Evolutionary conservation across 2,888 invertebrate species (phyloP).

Genomic region (Limnephilus marmoratus): DNA sequence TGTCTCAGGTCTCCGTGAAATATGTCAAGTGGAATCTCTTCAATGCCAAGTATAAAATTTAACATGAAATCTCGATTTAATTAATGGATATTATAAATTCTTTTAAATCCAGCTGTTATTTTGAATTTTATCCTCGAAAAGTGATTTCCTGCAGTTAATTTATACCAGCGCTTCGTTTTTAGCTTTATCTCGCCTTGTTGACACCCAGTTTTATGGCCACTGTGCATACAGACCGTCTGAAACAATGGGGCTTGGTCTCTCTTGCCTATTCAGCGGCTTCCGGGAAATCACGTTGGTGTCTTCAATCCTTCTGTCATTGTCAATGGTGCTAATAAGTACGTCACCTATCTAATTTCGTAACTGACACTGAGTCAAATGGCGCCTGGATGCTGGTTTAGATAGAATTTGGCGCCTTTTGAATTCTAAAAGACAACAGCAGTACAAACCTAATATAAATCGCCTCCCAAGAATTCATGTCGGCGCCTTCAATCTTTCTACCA

Average conservation of each 20-base stretch:
- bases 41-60: neutral
- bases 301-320: neutral
- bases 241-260: neutral
- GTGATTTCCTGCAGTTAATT: neutral
- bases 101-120: conserved; percentile 2
- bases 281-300: neutral
- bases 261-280: neutral
- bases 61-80: neutral
- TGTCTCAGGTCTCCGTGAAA: neutral
- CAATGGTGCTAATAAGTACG: neutral
- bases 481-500: neutral
- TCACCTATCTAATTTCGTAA: neutral
- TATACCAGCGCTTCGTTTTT: neutral
- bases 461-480: neutral
- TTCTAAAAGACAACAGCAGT: neutral
- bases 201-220: neutral
- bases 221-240: neutral
- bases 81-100: neutral
- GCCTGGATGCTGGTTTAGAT: neutral
- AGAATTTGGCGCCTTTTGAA: neutral
- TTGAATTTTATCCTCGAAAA: neutral
- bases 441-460: no score
- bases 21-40: neutral
- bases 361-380: neutral
- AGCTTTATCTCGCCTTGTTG: neutral